These are phyloP conservation scores for Nipponia nippon DNA, from an alignment of 2,113 vertebrate genomes.

Conservation along the genomic window DNA sequence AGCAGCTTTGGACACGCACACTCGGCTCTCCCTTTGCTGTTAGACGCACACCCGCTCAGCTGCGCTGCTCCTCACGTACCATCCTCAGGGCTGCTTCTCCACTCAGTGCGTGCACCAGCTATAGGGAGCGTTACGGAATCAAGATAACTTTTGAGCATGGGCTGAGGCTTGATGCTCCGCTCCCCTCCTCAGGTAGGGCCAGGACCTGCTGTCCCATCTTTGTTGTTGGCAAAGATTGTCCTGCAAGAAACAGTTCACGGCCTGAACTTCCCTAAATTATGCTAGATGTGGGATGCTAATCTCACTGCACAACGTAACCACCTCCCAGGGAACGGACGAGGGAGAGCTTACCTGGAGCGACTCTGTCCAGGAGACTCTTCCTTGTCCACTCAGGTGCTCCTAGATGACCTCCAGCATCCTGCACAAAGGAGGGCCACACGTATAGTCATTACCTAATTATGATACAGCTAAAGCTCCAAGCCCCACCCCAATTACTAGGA, in stretches of 20 bases:
- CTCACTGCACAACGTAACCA: too few species aligned
- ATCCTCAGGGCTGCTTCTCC: not conserved
- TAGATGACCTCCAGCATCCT: not conserved
- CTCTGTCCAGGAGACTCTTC: not conserved
- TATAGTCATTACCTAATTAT: accelerated
- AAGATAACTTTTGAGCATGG: not conserved
- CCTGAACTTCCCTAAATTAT: not conserved
- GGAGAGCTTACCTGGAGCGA: not conserved
- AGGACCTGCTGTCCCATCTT: not conserved
- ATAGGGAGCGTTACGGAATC: accelerated
- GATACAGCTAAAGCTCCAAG: not conserved
- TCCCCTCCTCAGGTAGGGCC: not conserved
- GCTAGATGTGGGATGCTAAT: not conserved
- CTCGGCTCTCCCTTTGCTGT: not conserved
- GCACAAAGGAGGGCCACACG: not conserved
- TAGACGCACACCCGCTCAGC: not conserved
- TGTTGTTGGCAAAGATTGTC: not conserved
- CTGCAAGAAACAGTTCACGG: not conserved
- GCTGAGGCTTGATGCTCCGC: not conserved
- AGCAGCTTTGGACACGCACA: not conserved
- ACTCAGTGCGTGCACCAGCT: not conserved
- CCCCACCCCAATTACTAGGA: not conserved
- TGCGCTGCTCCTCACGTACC: not conserved
- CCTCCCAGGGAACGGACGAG: not conserved
- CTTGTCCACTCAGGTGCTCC: not conserved